Evolutionary conservation across 1,140 invertebrate species (phyloP), one percentile per base, ranked within the genome.

Genomic region (Brachionus paranguensis): DNA sequence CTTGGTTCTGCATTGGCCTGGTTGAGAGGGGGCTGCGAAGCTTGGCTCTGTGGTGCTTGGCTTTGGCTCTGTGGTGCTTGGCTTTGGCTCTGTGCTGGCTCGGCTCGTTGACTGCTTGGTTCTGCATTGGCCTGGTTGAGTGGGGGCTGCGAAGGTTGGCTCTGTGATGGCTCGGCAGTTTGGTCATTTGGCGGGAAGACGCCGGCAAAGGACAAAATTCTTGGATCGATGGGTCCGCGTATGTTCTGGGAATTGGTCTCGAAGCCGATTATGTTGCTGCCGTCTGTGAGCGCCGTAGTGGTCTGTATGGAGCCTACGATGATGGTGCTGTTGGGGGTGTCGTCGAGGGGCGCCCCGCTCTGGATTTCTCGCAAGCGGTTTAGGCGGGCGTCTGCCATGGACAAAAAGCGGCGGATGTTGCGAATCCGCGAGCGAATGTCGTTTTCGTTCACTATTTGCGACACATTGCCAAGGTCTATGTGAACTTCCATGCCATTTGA

Each of bases 401-500:
- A 65, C 2, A 90, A 65, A 86, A 90, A 89, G 8, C 86, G 85
- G 29, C 86, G 84, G 7, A 86, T 86, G 37, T 87, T 86, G 64
- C 87, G 87, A n/a, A 90, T 85, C 41, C 89, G 85, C 20, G 86
- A 78, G 47, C 88, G 88, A 17, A 88, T 85, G 84, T 89, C 88
- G 86, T 87, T 88, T 17, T 87, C 86, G 3, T 86, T 65, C 20
- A 79, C 85, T 20, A 85, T 85, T 33, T 85, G 47, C 7, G 85
- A 85, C 5, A 87, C 81, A 60, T 89, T 87, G 12, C 88, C 88
- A 7, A 90, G 85, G 85, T 90, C 89, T 53, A 90, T 90, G 65
- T 89, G 89, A 64, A 90, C 88, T 87, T 90, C 89, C 27, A 90
- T 86, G 14, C 88, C 87, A 33, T 88, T 88, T 7, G 89, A 89